Conservation (phyloP, 2,113 vertebrate species). For the Choloepus hoffmanni region DNA sequence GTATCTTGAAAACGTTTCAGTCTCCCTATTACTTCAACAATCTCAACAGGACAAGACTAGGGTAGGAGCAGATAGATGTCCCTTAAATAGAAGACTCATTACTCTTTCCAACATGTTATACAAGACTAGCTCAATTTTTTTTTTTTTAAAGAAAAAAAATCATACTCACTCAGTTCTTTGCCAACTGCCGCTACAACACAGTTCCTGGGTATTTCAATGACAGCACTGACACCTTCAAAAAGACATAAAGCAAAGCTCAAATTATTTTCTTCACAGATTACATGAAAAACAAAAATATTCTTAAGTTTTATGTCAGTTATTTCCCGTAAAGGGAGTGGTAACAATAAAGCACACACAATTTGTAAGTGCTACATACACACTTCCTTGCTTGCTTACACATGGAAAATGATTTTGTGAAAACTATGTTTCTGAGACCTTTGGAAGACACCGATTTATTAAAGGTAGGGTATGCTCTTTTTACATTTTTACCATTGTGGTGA, state of each 20-base stretch:
- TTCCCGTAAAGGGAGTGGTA: background rate
- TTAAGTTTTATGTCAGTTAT: background rate
- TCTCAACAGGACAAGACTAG: background rate
- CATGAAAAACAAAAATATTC: slow-evolving; percentile 33
- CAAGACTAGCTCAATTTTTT: background rate
- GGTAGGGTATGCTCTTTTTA: background rate
- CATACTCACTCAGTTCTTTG: slow-evolving; percentile 93
- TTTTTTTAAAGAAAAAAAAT: background rate
- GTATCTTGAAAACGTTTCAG: slow-evolving; percentile 4
- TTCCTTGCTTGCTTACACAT: background rate
- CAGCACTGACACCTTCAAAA: slow-evolving; percentile 90
- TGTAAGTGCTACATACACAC: background rate
- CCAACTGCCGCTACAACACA: slow-evolving; percentile 94
- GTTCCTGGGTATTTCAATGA: slow-evolving; percentile 94
- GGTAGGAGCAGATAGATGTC: background rate
- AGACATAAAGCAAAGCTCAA: slow-evolving; percentile 41
- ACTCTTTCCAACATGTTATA: background rate
- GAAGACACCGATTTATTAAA: slow-evolving; percentile 5
- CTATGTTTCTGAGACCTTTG: background rate
- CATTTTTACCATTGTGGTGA: background rate
- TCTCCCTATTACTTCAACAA: background rate
- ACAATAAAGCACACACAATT: slow-evolving; percentile 15
- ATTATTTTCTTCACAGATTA: slow-evolving; percentile 54
- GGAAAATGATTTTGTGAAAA: slow-evolving; percentile 51
- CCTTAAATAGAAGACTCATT: background rate